Evolutionary conservation across 2,888 invertebrate genomes (phyloP), one percentile per base, ranked within the genome.

Genomic region (Leptopilina drosophilae): DNA sequence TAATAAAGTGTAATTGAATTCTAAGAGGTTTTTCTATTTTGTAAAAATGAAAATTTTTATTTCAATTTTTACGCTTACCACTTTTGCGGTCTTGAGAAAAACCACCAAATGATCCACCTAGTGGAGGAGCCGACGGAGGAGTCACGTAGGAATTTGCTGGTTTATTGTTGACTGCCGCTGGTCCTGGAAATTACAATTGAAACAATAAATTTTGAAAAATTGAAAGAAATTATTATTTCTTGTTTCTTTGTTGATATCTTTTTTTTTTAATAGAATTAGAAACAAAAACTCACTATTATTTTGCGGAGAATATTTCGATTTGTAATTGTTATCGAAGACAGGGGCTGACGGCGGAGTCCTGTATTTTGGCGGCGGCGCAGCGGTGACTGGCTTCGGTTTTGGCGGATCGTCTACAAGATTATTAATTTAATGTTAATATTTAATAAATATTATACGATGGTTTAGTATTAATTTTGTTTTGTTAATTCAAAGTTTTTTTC

Each of bases 331-430:
- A 8, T 26, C 73, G 8, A n/a, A 33, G 14, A 14, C 33, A 7
- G 73, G 73, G 56, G 73, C 73, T 9, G 73, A 73, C 9, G 73
- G 73, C 12, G 20, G 26, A 14, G 73, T 56, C 9, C 56, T 33
- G 26, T 56, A 40, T 26, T 40, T 33, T 49, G 1, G 8, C 20
- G 12, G 2, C 33, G 73, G 33, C 5, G 9, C 49, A 26, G 12
- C 8, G 20, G 62, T 62, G 9, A 62, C 62, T 20, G 62, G 49
- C 12, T 49, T 49, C 49, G 49, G 11, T 49, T 49, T 49, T 12
- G 49, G 9, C 2, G 62, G 8, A 15, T 15, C 15, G 3, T 20
- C 62, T 62, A 20, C 9, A 62, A 20, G 20, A 62, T n/a, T 20
- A 49, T 49, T 49, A 9, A 49, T 49, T 49, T 12, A 49, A 49